phyloP scores from a whole-genome alignment of 1,140 invertebrate species.

The Drosophila gunungcola region DNA sequence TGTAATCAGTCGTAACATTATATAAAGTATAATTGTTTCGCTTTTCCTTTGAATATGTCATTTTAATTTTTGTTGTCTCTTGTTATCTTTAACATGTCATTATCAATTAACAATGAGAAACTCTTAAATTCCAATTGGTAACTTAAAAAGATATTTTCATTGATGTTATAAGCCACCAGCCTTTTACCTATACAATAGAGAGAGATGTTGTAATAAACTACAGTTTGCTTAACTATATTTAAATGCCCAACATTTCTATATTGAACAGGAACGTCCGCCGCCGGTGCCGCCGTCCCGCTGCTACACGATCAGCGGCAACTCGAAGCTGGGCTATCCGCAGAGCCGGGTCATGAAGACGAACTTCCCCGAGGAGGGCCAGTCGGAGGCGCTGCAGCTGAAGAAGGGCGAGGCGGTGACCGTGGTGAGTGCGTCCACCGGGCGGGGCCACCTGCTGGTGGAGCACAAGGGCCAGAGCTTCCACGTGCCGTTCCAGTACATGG shows the following conservation, averaged over 20 bases:
- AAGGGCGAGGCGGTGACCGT: conserved; percentile 94
- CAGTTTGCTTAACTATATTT: background rate
- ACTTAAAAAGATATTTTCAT: too few species aligned
- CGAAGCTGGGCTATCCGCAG: conserved; percentile 97
- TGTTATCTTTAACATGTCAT: too few species aligned
- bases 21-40: too few species aligned
- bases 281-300: conserved; percentile 94
- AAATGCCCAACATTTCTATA: background rate
- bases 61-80: too few species aligned
- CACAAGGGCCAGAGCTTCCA: conserved; percentile 92
- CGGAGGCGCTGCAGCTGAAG: conserved; percentile 85
- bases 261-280: conserved; percentile 91
- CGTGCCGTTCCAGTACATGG: conserved; percentile 94
- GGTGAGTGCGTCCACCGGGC: conserved; percentile 91
- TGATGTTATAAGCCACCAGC: background rate
- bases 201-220: too few species aligned
- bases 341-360: conserved; percentile 95
- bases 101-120: too few species aligned
- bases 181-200: background rate
- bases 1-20: too few species aligned
- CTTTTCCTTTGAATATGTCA: too few species aligned
- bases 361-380: conserved; percentile 88
- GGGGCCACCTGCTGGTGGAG: conserved; percentile 93
- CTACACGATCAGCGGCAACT: conserved; percentile 95
- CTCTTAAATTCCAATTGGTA: too few species aligned